phyloP scores from a whole-genome alignment of 2,113 vertebrate species.

The Arvicanthis niloticus region DNA sequence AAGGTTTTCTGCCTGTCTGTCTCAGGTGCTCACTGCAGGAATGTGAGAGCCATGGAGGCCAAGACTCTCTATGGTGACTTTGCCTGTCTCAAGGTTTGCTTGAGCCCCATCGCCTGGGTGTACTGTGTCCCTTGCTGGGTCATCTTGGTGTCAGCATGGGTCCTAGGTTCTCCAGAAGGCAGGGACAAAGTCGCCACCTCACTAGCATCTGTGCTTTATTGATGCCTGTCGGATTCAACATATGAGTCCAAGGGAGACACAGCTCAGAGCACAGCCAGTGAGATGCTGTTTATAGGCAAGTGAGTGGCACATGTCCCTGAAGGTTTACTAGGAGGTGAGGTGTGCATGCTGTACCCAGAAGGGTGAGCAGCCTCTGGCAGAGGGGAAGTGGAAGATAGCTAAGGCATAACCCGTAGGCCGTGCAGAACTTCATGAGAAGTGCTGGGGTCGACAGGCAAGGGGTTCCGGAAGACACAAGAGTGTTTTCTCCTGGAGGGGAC shows the following conservation, averaged over 20 bases:
- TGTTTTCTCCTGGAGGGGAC: no score
- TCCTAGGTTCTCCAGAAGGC: background rate
- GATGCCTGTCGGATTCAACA: background rate
- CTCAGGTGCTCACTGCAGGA: background rate
- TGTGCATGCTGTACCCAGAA: background rate
- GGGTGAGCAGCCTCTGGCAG: no score
- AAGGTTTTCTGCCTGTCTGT: background rate
- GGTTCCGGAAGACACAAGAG: no score
- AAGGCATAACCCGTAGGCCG: rapidly evolving
- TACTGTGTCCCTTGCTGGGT: background rate
- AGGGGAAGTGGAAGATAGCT: no score
- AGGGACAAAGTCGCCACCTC: background rate
- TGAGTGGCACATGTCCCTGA: background rate
- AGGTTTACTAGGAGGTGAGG: background rate
- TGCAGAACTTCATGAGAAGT: background rate
- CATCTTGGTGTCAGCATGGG: background rate
- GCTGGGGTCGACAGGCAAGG: background rate
- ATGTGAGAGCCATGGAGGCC: rapidly evolving
- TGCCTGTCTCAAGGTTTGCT: background rate
- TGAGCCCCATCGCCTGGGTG: background rate
- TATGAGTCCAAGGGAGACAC: background rate
- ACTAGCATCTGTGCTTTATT: background rate
- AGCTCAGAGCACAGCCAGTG: background rate
- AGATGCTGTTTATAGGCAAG: background rate
- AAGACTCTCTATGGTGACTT: background rate